Percentiles rank a stretch among this genome's conserved stretches.
These are phyloP conservation scores for Myotis vivesi DNA, from an alignment of 2,797 vertebrate species.

Conservation along the genomic window DNA sequence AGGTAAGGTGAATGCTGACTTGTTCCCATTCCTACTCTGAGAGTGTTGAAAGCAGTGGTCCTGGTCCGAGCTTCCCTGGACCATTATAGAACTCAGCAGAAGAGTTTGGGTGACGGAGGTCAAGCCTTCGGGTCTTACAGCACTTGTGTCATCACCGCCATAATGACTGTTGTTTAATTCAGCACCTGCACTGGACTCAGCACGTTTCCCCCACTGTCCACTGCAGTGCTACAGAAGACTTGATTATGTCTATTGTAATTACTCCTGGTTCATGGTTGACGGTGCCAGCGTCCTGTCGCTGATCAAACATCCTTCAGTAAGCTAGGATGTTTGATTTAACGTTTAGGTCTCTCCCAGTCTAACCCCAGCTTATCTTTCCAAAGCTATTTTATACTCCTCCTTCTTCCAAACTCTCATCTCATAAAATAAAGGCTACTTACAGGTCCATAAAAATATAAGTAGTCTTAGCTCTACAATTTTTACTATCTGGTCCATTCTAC, in stretches of 20 bases:
- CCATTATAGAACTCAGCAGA: neutral
- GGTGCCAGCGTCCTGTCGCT: fast-evolving
- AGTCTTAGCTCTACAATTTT: neutral
- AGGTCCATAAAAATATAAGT: neutral
- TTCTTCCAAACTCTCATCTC: neutral
- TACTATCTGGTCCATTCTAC: neutral
- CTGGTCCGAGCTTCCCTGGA: neutral
- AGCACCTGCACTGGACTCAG: neutral
- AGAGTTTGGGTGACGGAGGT: neutral
- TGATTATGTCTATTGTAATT: neutral
- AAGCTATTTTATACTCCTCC: neutral
- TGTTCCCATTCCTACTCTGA: neutral
- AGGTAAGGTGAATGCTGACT: neutral
- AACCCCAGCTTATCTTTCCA: neutral
- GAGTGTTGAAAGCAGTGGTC: neutral
- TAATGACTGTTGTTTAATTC: neutral
- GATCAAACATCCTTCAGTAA: neutral
- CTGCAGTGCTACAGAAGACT: neutral
- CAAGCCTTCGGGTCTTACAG: neutral
- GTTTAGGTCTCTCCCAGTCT: neutral
- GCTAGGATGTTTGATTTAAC: neutral
- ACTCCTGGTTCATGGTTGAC: neutral
- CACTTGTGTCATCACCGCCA: neutral
- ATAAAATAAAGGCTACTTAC: neutral
- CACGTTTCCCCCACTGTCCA: neutral